Conservation (phyloP, 2,888 invertebrate species). For the Drosophila pseudotakahashii region DNA sequence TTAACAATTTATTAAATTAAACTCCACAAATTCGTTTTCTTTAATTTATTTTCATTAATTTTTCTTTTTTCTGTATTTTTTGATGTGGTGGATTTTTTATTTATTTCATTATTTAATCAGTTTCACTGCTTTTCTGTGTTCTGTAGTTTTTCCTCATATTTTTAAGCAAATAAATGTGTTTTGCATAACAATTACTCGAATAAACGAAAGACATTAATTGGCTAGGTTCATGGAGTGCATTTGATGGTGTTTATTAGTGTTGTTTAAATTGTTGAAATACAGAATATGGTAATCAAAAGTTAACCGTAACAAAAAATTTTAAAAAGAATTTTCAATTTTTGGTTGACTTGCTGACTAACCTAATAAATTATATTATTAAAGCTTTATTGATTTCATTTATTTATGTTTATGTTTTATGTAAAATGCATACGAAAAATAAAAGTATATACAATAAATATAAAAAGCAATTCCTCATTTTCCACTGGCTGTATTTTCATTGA, state of each 20-base stretch:
- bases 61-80: not conserved
- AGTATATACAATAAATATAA: no score
- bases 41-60: no score
- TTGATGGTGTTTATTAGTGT: not conserved
- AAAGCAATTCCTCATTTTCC: not conserved
- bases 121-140: not conserved
- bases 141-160: not conserved
- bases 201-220: slow-evolving; percentile 6
- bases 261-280: no score
- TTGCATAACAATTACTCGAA: not conserved
- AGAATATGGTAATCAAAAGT: no score
- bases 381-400: no score
- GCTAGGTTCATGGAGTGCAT: not conserved
- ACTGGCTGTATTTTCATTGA: not conserved
- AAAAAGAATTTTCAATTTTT: no score
- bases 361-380: no score
- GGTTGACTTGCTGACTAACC: no score
- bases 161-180: not conserved
- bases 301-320: no score
- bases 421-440: no score
- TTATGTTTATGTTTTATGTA: no score
- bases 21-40: not conserved
- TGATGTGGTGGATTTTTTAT: not conserved
- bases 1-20: not conserved
- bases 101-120: not conserved